Conservation (phyloP, 2,113 vertebrate genomes). For the Elanus axillaris region DNA sequence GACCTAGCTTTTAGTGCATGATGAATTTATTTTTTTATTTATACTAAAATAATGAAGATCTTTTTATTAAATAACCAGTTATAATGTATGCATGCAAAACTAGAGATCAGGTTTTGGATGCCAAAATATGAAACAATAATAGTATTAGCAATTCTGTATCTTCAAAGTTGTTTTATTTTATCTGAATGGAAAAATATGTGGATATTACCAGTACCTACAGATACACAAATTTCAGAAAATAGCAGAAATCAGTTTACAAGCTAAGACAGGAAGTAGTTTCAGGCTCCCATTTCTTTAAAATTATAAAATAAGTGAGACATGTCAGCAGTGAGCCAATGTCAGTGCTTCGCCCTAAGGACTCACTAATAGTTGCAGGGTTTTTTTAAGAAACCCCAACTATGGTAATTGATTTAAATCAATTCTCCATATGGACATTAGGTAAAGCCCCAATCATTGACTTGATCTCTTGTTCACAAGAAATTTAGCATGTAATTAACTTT, state of each 20-base stretch:
- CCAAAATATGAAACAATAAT: not conserved
- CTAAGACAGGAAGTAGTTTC: not conserved
- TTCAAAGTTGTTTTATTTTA: not conserved
- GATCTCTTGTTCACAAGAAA: not conserved
- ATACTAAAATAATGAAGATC: not conserved
- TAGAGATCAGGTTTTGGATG: not conserved
- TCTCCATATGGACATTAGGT: not conserved
- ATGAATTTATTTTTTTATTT: not conserved
- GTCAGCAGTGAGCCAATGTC: not conserved
- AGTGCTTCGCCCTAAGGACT: not conserved
- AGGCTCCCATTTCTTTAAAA: not conserved
- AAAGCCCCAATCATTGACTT: not conserved
- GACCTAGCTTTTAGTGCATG: not conserved
- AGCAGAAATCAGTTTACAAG: not conserved
- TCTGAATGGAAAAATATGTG: not conserved
- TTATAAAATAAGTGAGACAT: not conserved
- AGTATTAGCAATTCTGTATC: not conserved
- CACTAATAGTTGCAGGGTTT: not conserved
- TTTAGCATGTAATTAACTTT: slow-evolving; percentile 8
- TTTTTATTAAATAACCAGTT: not conserved
- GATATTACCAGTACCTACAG: not conserved
- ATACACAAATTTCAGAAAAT: not conserved
- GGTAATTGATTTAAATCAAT: not conserved
- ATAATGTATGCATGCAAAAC: not conserved
- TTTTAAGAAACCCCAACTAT: not conserved